These are phyloP conservation scores for Bombycilla garrulus DNA, from an alignment of 2,113 vertebrate species.

Conservation along the genomic window DNA sequence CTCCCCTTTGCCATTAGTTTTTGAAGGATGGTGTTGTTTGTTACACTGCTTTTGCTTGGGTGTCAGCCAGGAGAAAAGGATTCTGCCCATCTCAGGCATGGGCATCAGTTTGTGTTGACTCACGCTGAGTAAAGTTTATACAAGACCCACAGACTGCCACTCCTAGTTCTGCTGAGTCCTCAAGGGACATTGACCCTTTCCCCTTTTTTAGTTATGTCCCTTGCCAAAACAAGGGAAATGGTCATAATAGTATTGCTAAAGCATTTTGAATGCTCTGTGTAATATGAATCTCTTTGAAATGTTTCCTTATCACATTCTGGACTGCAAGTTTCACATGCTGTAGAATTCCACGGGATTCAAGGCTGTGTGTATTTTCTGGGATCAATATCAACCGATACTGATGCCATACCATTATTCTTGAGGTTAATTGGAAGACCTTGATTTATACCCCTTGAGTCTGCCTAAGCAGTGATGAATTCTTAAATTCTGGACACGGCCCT, in stretches of 20 bases:
- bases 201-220: background rate
- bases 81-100: background rate
- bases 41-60: background rate
- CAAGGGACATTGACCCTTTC: background rate
- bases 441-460: background rate
- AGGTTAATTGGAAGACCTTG: conserved; percentile 4
- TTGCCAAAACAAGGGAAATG: background rate
- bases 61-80: background rate
- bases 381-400: background rate
- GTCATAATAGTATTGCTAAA: background rate
- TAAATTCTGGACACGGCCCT: background rate
- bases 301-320: background rate
- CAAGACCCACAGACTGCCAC: background rate
- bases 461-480: background rate
- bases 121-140: background rate
- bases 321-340: background rate
- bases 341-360: background rate
- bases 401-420: background rate
- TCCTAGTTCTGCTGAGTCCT: background rate
- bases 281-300: background rate
- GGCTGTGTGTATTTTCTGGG: background rate
- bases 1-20: background rate
- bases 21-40: background rate
- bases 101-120: background rate
- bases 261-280: background rate